A percentile compares a stretch with the other conserved stretches of the same genome.
Conservation (phyloP, 2,113 vertebrate species). For the Gobio gobio region DNA sequence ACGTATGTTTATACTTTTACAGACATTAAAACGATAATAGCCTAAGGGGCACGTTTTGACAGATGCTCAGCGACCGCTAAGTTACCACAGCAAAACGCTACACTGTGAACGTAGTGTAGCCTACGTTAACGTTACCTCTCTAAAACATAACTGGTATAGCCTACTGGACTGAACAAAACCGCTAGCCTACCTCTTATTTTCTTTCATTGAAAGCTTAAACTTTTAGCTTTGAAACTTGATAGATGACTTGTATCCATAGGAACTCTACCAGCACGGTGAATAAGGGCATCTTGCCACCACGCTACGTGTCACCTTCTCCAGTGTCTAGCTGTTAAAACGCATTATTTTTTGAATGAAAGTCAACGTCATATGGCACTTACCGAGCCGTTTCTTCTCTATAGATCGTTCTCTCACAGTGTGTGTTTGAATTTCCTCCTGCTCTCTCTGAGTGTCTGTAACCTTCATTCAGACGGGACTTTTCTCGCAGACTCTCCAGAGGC, state of each 20-base stretch:
- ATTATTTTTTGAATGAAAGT: slow-evolving; percentile 20
- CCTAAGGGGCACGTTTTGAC: not conserved
- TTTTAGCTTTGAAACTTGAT: not conserved
- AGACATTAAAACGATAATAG: not conserved
- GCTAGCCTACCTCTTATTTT: not conserved
- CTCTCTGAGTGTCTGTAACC: slow-evolving; percentile 14
- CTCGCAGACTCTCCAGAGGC: slow-evolving; percentile 8
- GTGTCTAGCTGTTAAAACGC: not conserved
- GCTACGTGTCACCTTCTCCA: slow-evolving; percentile 31
- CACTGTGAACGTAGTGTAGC: not conserved
- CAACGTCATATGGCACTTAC: slow-evolving; percentile 1
- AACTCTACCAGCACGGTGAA: slow-evolving; percentile 18
- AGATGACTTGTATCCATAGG: slow-evolving; percentile 13
- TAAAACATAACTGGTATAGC: not conserved
- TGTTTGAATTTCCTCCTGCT: not conserved
- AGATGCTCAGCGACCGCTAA: not conserved
- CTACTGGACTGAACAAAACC: too few relatives aligned
- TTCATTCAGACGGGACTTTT: slow-evolving; percentile 11
- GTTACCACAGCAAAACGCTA: not conserved
- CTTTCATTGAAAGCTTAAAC: not conserved
- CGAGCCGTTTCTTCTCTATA: not conserved
- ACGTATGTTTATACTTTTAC: not conserved
- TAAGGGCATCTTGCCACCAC: slow-evolving; percentile 13
- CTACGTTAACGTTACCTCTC: not conserved
- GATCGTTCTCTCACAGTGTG: not conserved